These are phyloP conservation scores for Morbakka virulenta DNA, from an alignment of 30 jellyfish, hydroid and myxozoan species.

Conservation along the genomic window DNA sequence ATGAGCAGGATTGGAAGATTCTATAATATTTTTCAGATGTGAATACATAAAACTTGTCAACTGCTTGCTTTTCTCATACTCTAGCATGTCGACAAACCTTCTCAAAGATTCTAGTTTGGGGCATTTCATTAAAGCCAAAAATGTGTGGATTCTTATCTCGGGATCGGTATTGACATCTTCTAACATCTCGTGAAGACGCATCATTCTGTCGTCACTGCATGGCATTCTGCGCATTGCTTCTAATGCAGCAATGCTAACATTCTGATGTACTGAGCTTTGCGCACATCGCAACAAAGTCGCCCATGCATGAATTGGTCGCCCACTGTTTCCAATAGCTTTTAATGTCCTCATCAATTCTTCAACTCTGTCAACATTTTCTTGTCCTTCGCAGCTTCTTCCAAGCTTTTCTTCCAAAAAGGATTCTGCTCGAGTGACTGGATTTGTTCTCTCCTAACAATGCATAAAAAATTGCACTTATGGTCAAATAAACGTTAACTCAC, in stretches of 20 bases:
- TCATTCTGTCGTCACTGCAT: constrained; percentile 59
- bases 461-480: no score
- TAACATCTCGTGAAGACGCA: constrained; percentile 37
- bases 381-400: constrained; percentile 80
- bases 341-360: constrained; percentile 86
- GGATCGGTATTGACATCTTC: constrained; percentile 65
- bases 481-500: no score
- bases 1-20: constrained; percentile 87
- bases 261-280: constrained; percentile 77
- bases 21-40: constrained; percentile 81
- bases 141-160: constrained; percentile 83
- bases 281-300: constrained; percentile 83
- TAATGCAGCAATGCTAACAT: constrained; percentile 89
- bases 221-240: constrained; percentile 98
- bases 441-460: constrained; percentile 49
- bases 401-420: constrained; percentile 70
- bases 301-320: constrained; percentile 87
- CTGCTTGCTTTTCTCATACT: constrained; percentile 80
- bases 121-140: constrained; percentile 85
- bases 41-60: constrained; percentile 89
- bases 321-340: constrained; percentile 95
- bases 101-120: constrained; percentile 65
- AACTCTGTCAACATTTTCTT: constrained; percentile 76
- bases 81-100: constrained; percentile 53
- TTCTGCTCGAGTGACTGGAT: constrained; percentile 95